Evolutionary conservation across 2,113 vertebrate species (phyloP).

Genomic region (Motacilla alba): DNA sequence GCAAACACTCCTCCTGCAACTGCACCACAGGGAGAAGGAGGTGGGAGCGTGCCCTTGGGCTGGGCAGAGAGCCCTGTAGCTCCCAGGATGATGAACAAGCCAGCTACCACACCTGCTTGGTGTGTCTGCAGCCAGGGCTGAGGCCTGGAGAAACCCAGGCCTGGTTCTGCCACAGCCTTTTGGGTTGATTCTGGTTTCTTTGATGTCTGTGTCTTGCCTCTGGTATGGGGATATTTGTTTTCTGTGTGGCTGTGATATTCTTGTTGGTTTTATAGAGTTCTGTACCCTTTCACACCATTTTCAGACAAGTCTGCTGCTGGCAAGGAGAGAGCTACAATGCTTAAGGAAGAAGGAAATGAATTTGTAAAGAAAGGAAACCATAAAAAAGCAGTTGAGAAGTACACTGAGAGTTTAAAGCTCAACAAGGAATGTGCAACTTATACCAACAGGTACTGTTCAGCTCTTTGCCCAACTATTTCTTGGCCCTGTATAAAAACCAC

Average conservation of each 20-base stretch:
- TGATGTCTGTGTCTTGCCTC: not conserved
- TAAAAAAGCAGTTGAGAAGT: conserved; percentile 88
- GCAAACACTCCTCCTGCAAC: conserved; percentile 34
- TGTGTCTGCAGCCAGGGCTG: not conserved
- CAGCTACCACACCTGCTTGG: not conserved
- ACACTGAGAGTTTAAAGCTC: conserved; percentile 85
- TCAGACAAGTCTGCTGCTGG: conserved; percentile 64
- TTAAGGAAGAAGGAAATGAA: conserved; percentile 91
- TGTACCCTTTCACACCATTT: not conserved
- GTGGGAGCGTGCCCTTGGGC: conserved; percentile 35
- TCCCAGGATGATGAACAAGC: not conserved
- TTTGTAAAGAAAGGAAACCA: conserved; percentile 90
- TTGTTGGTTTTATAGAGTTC: not conserved
- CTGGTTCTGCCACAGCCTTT: not conserved
- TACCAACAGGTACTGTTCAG: conserved; percentile 86
- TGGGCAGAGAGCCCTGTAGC: not conserved
- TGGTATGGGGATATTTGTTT: not conserved
- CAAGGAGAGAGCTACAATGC: conserved; percentile 72
- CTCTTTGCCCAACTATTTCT: not conserved
- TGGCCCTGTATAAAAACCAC: not conserved
- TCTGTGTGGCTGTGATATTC: not conserved
- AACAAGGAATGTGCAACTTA: conserved; percentile 81
- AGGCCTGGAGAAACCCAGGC: not conserved
- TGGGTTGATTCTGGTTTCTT: not conserved
- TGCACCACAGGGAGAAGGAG: not conserved